Percentiles rank a stretch among this genome's conserved stretches.
Conservation (phyloP, 2,888 invertebrate genomes). For the Keiferia lycopersicella region DNA sequence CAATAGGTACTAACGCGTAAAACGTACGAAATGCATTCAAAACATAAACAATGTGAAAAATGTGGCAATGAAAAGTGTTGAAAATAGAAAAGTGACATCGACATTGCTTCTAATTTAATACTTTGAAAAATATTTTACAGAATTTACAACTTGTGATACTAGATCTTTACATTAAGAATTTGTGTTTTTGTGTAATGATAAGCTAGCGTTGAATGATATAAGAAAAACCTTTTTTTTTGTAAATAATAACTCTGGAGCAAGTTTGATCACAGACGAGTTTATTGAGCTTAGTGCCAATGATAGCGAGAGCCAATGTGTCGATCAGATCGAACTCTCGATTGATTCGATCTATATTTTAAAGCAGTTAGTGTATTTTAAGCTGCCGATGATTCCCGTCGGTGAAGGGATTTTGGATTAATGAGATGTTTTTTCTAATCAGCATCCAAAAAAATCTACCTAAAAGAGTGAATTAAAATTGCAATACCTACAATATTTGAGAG, state of each 20-base stretch:
- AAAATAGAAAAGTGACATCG: slow-evolving; percentile 18
- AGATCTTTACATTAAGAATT: background rate
- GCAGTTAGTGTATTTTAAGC: slow-evolving; percentile 18
- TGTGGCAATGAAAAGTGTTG: slow-evolving; percentile 17
- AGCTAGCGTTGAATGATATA: slow-evolving; percentile 1
- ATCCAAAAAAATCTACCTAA: no score
- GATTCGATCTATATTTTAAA: slow-evolving; percentile 15
- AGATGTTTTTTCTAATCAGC: no score
- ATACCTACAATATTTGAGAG: no score
- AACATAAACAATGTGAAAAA: slow-evolving; percentile 20
- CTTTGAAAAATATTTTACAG: slow-evolving; percentile 1
- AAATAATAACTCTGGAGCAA: background rate
- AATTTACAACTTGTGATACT: background rate
- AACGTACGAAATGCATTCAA: background rate
- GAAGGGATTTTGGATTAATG: background rate
- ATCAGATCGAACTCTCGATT: slow-evolving; percentile 19
- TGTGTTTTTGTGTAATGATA: slow-evolving; percentile 5
- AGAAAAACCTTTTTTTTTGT: background rate
- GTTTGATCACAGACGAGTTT: background rate
- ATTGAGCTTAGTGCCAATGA: slow-evolving; percentile 18
- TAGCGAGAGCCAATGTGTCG: slow-evolving; percentile 21
- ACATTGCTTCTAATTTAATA: slow-evolving; percentile 12
- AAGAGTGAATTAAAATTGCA: no score
- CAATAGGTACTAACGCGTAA: background rate
- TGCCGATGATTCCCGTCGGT: slow-evolving; percentile 1